Evolutionary conservation across 2,888 invertebrate species (phyloP).

Genomic region (Xestoiulus laeticollis): DNA sequence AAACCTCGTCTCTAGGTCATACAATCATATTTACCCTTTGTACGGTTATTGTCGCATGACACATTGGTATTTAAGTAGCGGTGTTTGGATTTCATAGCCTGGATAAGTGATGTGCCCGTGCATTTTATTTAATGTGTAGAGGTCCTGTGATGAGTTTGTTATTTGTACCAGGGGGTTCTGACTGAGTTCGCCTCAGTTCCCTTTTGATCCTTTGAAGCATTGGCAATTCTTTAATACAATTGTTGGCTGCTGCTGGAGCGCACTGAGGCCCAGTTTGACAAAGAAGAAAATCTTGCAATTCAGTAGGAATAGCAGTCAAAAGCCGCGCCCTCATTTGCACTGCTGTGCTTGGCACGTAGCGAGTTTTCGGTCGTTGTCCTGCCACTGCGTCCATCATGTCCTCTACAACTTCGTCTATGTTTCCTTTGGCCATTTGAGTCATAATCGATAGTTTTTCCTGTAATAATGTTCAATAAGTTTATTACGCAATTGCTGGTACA

Average conservation of each 20-base stretch:
- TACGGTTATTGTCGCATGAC: neutral
- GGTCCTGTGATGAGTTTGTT: constrained; percentile 48
- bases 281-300: constrained; percentile 59
- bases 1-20: neutral
- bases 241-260: constrained; percentile 56
- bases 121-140: constrained; percentile 3
- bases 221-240: constrained; percentile 31
- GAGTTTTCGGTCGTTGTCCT: constrained; percentile 59
- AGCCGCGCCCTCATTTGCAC: constrained; percentile 59
- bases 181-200: constrained; percentile 53
- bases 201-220: constrained; percentile 39
- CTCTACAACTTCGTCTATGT: constrained; percentile 61
- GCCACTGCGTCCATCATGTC: constrained; percentile 61
- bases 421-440: constrained; percentile 57
- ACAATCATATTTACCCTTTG: neutral
- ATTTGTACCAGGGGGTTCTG: constrained; percentile 54
- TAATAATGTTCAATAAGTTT: neutral
- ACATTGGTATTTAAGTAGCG: neutral
- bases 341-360: constrained; percentile 59
- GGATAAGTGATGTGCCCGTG: neutral
- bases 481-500: neutral
- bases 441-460: constrained; percentile 50
- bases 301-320: constrained; percentile 59
- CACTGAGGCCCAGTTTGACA: constrained; percentile 56
- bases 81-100: neutral